Percentiles rank a stretch among this genome's conserved stretches.
Conservation (phyloP, 2,113 vertebrate species). For the Rynchops niger region DNA sequence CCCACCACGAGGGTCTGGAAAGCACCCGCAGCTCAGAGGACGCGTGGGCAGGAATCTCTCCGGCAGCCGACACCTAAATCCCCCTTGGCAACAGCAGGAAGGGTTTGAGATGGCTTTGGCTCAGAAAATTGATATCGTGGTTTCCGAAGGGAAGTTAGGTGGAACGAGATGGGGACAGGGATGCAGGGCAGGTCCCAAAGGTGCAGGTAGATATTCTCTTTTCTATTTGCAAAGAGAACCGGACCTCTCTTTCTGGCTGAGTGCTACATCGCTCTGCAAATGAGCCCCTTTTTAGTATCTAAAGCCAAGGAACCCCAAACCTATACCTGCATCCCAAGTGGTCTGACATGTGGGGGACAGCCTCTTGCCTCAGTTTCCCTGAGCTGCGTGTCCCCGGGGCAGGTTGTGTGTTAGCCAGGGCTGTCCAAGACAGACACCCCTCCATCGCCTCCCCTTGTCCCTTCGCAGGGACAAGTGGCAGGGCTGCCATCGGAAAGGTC, state of each 20-base stretch:
- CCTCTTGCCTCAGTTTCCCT: neutral
- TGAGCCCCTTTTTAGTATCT: neutral
- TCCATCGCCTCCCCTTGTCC: neutral
- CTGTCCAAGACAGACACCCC: neutral
- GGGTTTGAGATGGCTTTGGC: neutral
- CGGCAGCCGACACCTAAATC: neutral
- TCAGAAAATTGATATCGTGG: neutral
- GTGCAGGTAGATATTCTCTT: neutral
- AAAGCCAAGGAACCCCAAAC: neutral
- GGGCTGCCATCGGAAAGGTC: neutral
- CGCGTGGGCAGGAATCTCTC: neutral
- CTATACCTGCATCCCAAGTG: no score
- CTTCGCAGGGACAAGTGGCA: accelerated
- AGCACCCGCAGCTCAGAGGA: neutral
- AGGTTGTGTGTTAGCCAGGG: neutral
- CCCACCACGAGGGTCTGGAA: accelerated
- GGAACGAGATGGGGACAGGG: neutral
- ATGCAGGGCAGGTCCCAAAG: neutral
- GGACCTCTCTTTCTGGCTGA: neutral
- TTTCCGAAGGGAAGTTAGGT: neutral
- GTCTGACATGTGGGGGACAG: neutral
- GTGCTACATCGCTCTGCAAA: neutral
- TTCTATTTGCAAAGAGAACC: neutral
- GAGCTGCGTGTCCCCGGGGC: neutral
- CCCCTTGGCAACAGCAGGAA: neutral